A percentile compares a stretch with the other conserved stretches of the same genome.
phyloP scores from a whole-genome alignment of 2,797 vertebrate genomes.

The Schizopygopsis pylzovi region DNA sequence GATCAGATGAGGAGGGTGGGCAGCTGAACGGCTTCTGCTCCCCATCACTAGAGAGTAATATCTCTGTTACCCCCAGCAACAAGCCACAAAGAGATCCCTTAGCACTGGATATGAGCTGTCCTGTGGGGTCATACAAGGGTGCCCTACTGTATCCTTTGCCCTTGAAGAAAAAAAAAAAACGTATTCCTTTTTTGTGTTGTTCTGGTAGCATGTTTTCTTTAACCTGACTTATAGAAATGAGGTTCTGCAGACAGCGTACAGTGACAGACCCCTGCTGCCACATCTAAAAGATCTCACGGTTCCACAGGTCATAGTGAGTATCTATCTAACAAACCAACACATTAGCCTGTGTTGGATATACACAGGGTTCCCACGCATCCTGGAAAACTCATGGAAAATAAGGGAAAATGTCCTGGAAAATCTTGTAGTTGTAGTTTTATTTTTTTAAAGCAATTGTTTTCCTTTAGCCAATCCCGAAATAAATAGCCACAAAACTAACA shows the following conservation, averaged over 20 bases:
- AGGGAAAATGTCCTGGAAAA: too few species aligned
- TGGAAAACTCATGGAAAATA: too few species aligned
- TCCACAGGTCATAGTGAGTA: constrained; percentile 87
- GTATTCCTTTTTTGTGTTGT: background rate
- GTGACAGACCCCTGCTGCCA: constrained; percentile 87
- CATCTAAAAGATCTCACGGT: constrained; percentile 90
- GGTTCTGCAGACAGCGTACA: constrained; percentile 84
- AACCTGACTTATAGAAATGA: constrained; percentile 84
- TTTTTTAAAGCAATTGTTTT: too few species aligned
- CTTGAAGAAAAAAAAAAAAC: background rate
- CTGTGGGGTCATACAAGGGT: constrained; percentile 84
- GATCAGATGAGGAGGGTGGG: constrained; percentile 16
- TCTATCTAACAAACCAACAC: background rate
- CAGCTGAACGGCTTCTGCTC: constrained; percentile 86
- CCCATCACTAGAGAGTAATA: constrained; percentile 63
- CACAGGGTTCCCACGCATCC: too few species aligned
- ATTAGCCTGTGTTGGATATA: background rate
- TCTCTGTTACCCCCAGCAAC: constrained; percentile 49
- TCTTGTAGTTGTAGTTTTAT: too few species aligned
- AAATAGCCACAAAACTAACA: too few species aligned
- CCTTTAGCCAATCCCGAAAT: too few species aligned
- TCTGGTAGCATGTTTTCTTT: constrained; percentile 69
- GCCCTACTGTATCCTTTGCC: constrained; percentile 90
- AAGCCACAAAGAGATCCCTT: background rate
- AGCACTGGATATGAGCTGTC: constrained; percentile 72